Base-by-base conservation (phyloP, 2,888 invertebrate genomes). In the Camptogramma bilineatum region DNA sequence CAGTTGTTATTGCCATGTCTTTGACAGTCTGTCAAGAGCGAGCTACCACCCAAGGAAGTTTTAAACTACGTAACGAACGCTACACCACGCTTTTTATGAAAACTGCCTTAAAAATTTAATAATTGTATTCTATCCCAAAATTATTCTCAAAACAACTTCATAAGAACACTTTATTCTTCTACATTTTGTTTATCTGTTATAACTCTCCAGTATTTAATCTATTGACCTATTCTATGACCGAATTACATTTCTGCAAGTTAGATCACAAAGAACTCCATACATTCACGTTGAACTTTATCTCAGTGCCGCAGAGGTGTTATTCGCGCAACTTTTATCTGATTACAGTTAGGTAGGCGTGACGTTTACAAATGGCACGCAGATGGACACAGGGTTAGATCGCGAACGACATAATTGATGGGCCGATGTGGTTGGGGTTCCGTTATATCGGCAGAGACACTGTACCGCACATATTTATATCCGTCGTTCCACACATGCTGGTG, bases 321-420 rank as follows among this genome's bases (percentile, higher is more conserved):
- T 79, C 16, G 67, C 64, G 17, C 72, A 70, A 34, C 55, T 28
- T 24, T 53, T 65, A 60, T 64, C 59, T 61, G 50, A 62, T 63
- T 66, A 69, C 62, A 69, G 73, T 72, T 77, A 72, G 79, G 78
- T 80, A 73, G 73, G 76, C 75, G 78, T 87, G 88, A 88, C 88
- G 82, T 79, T 80, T 84, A 89, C 85, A 88, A 88, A 90, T 88
- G 83, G 83, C 75, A 78, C 78, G 78, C 85, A 87, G 87, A 88
- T 87, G 86, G 88, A 87, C 87, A 86, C 79, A 73, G 85, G 86
- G 86, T 85, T 86, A 86, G 88, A 86, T 87, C 86, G 82, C 79
- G 81, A 81, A 83, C 77, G 88, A 86, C 88, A 83, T 88, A 87
- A 90, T 90, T 85, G 87, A 89, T 88, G 85, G 83, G 75, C 73